These are phyloP conservation scores for Rhipidura dahli DNA, from an alignment of 2,113 vertebrate species.

Conservation along the genomic window DNA sequence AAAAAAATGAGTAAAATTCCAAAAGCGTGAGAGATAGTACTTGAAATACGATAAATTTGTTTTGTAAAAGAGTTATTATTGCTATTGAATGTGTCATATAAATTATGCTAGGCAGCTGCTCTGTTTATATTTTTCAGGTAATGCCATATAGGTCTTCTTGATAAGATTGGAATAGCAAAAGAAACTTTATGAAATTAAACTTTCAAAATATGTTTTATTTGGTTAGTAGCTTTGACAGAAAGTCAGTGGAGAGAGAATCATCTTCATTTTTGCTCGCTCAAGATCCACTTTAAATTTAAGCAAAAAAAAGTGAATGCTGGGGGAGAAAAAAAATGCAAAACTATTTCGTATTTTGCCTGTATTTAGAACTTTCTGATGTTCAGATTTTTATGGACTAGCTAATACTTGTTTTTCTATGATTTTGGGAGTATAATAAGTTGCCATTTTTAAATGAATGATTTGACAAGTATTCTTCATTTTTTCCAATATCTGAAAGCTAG, in stretches of 20 bases:
- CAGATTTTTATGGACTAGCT: not conserved
- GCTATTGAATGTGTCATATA: not conserved
- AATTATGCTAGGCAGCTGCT: not conserved
- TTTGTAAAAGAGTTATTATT: not conserved
- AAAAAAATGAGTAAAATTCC: not conserved
- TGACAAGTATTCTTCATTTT: not conserved
- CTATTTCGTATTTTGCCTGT: not conserved
- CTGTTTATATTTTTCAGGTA: not conserved
- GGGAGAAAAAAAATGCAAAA: not conserved
- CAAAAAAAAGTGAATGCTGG: not conserved
- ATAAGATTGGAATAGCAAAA: not conserved
- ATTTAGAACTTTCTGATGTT: not conserved
- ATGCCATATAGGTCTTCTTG: not conserved
- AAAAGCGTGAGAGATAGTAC: not conserved
- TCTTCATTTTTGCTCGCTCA: not conserved
- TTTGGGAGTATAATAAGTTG: not conserved
- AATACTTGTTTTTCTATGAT: not conserved
- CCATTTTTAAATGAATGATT: not conserved
- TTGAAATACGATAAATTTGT: not conserved
- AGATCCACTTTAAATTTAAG: not conserved
- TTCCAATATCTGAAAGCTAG: not conserved
- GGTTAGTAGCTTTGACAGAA: not conserved
- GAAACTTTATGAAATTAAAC: not conserved
- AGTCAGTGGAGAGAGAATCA: not conserved
- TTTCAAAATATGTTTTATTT: not conserved